phyloP scores from a whole-genome alignment of 1,140 invertebrate species.

The Drosophila bifasciata region DNA sequence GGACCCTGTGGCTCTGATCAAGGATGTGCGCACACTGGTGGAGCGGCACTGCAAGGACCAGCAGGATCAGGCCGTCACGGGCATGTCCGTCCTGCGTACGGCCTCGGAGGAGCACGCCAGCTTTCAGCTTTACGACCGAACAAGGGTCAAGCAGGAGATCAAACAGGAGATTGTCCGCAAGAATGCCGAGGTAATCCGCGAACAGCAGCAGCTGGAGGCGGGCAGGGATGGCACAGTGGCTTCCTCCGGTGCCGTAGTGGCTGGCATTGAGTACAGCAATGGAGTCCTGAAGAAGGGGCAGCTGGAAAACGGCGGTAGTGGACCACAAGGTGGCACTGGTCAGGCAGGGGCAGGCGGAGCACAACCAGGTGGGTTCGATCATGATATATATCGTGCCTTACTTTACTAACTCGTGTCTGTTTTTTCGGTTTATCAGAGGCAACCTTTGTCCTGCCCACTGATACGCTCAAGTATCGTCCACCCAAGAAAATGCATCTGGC shows the following conservation, averaged over 20 bases:
- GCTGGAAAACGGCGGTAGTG: constrained; percentile 54
- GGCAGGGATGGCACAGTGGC: constrained; percentile 56
- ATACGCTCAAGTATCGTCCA: constrained; percentile 78
- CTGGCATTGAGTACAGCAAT: constrained; percentile 66
- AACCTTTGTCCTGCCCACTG: constrained; percentile 77
- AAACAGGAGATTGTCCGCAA: constrained; percentile 78
- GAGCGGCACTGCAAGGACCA: constrained; percentile 94
- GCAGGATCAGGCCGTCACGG: constrained; percentile 92
- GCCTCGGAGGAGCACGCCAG: constrained; percentile 44
- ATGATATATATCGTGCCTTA: background rate
- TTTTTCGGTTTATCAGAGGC: constrained; percentile 44
- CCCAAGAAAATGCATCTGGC: constrained; percentile 82
- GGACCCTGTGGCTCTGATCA: constrained; percentile 94
- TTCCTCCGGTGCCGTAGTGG: constrained; percentile 49
- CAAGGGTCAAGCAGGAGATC: constrained; percentile 78
- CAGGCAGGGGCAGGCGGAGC: constrained; percentile 6
- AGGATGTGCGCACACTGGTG: constrained; percentile 94
- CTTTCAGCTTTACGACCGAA: constrained; percentile 72
- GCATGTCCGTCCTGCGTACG: constrained; percentile 88
- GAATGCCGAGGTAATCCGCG: constrained; percentile 76
- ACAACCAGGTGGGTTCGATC: constrained; percentile 51
- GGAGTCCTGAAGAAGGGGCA: constrained; percentile 72
- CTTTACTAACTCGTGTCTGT: background rate
- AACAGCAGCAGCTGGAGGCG: constrained; percentile 72
- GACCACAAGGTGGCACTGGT: background rate